Evolutionary conservation across 2,888 invertebrate genomes (phyloP).

Genomic region (Tipula lateralis): DNA sequence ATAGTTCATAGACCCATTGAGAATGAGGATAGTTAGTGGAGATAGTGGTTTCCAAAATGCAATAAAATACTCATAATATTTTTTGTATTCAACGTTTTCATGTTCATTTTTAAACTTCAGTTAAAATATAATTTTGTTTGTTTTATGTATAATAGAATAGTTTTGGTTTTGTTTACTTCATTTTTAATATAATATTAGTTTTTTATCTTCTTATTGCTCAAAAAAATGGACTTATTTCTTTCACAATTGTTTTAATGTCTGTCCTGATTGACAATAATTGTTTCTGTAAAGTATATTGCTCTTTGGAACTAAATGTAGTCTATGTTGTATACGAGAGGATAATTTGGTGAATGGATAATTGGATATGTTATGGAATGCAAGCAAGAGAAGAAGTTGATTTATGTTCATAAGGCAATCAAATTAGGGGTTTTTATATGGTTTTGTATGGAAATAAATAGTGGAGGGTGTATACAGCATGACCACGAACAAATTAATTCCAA

Average conservation of each 20-base stretch:
- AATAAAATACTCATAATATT: not conserved
- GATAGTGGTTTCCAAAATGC: not conserved
- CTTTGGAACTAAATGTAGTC: not conserved
- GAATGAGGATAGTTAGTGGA: not conserved
- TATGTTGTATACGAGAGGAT: not conserved
- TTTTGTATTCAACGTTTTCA: not conserved
- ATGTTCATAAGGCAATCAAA: not conserved
- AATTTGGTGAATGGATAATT: not conserved
- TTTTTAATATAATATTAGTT: not conserved
- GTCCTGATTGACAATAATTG: not conserved
- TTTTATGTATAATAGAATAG: not conserved
- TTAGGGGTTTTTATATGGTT: not conserved
- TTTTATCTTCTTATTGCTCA: not conserved
- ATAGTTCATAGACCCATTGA: not conserved
- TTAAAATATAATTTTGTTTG: slow-evolving; percentile 7
- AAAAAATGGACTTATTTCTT: not conserved
- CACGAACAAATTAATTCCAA: not conserved
- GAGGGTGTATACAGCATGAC: not conserved
- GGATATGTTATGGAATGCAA: not conserved
- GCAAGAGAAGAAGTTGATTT: not conserved
- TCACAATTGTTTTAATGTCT: not conserved
- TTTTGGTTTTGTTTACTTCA: not conserved
- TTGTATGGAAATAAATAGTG: not conserved
- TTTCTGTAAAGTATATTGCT: not conserved
- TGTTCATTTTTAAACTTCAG: not conserved